Conservation (phyloP, 2,113 vertebrate species). For the Sarotherodon lohbergeri region DNA sequence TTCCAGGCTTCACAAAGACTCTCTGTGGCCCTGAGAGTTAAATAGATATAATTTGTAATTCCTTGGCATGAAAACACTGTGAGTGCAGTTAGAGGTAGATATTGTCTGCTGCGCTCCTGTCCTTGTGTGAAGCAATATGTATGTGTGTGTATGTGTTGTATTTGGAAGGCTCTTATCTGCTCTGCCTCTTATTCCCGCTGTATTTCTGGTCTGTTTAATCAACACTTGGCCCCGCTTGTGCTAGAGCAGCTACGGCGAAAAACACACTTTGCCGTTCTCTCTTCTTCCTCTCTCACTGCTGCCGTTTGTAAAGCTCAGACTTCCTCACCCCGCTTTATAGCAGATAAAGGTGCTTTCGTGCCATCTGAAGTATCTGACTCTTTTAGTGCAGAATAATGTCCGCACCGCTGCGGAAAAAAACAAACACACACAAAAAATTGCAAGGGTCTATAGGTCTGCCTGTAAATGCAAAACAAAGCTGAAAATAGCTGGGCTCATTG, state of each 20-base stretch:
- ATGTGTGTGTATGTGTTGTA: conserved; percentile 2
- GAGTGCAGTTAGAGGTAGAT: not conserved
- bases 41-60: conserved; percentile 36
- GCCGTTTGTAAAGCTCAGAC: conserved; percentile 12
- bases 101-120: conserved; percentile 17
- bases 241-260: conserved; percentile 1
- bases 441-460: conserved; percentile 35
- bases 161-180: conserved; percentile 44
- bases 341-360: conserved; percentile 36
- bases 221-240: conserved; percentile 42
- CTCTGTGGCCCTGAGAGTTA: conserved; percentile 6
- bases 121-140: conserved; percentile 18
- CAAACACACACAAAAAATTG: not conserved
- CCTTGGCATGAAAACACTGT: conserved; percentile 14
- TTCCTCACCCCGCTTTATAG: conserved; percentile 5
- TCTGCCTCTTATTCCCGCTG: conserved; percentile 27
- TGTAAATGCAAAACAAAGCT: conserved; percentile 37
- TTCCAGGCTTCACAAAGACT: not conserved
- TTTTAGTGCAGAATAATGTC: conserved; percentile 33
- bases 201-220: conserved; percentile 44
- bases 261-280: conserved; percentile 10
- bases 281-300: not conserved
- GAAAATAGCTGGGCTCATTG: conserved; percentile 51
- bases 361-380: conserved; percentile 10
- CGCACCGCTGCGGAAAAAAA: not conserved